Evolutionary conservation across 2,888 invertebrate genomes (phyloP).

Genomic region (Rotaria macrura): DNA sequence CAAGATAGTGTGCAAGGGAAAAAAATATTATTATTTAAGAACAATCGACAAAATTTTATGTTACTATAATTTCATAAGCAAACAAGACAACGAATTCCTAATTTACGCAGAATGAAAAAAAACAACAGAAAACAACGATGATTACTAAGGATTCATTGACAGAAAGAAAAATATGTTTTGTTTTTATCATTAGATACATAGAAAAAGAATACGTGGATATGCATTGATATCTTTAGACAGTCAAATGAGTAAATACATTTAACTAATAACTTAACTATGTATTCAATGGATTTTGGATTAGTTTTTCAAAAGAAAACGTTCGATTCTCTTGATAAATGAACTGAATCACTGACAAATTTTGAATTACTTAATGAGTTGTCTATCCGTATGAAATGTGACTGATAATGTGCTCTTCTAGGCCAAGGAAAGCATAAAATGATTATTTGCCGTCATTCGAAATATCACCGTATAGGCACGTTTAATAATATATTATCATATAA

Average conservation of each 20-base stretch:
- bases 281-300: neutral
- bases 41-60: neutral
- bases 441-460: no score
- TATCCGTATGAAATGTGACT: no score
- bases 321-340: neutral
- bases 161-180: neutral
- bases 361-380: no score
- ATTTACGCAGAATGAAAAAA: no score
- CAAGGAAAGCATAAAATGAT: no score
- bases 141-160: neutral
- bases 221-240: no score
- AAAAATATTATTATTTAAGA: neutral
- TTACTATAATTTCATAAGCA: neutral
- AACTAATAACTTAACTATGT: neutral
- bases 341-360: no score
- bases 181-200: no score
- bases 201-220: no score
- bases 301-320: neutral
- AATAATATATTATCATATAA: no score
- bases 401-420: no score
- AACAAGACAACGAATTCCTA: neutral
- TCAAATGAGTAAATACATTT: neutral
- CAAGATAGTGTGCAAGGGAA: neutral
- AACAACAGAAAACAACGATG: neutral
- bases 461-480: no score